Evolutionary conservation across 1,140 invertebrate genomes (phyloP).

Genomic region (Hyles vespertilio): DNA sequence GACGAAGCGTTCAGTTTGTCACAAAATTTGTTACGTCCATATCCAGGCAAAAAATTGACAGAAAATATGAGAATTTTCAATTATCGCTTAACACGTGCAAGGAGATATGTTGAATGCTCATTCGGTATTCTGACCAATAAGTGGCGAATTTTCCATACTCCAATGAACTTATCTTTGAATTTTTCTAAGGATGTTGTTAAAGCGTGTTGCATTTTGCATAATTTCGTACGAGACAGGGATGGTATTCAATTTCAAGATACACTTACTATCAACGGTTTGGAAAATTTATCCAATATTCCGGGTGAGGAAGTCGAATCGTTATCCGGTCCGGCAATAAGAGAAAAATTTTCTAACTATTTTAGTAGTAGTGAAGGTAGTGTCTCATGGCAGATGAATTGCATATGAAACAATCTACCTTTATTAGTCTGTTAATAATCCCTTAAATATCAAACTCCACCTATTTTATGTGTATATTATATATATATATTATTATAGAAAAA

Average conservation of each 20-base stretch:
- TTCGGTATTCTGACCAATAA: slow-evolving; percentile 47
- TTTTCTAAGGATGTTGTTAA: slow-evolving; percentile 44
- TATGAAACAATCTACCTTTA: too few relatives aligned
- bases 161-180: slow-evolving; percentile 40
- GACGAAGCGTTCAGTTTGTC: too few relatives aligned
- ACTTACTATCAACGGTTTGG: slow-evolving; percentile 14
- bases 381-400: slow-evolving; percentile 17
- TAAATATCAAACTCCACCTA: too few relatives aligned
- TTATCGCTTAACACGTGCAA: slow-evolving; percentile 23
- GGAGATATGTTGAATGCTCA: slow-evolving; percentile 31
- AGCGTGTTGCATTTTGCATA: slow-evolving; percentile 52
- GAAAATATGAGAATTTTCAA: slow-evolving; percentile 44
- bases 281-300: too few relatives aligned
- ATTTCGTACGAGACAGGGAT: slow-evolving; percentile 50
- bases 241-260: slow-evolving; percentile 40
- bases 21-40: slow-evolving; percentile 32
- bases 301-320: slow-evolving; percentile 8
- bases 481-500: too few relatives aligned
- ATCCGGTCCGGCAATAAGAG: slow-evolving; percentile 18
- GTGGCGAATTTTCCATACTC: slow-evolving; percentile 54
- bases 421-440: too few relatives aligned
- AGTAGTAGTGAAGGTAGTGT: slow-evolving; percentile 18
- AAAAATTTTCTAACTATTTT: slow-evolving; percentile 30
- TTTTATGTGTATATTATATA: too few relatives aligned
- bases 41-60: slow-evolving; percentile 37